phyloP scores from a whole-genome alignment of 92 coral and sea anemone species.

The Chrysogorgia sp. region DNA sequence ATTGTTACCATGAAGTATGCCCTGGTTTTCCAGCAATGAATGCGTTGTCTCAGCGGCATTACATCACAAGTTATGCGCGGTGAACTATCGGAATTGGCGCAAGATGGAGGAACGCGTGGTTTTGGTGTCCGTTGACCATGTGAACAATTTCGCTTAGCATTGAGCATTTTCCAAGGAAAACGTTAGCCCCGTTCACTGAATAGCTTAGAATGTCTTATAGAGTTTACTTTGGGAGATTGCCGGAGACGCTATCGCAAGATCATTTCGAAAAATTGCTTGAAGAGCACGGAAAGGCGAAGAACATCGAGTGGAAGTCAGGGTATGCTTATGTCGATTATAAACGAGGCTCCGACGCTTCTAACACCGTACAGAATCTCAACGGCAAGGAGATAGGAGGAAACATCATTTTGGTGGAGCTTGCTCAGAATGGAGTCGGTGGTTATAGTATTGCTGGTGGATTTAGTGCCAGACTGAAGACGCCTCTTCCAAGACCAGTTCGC shows the following conservation, averaged over 20 bases:
- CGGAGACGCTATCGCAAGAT: slow-evolving; percentile 82
- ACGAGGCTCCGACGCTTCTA: slow-evolving; percentile 83
- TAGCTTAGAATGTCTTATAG: slow-evolving; percentile 71
- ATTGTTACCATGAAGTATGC: no score
- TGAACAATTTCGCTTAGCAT: neutral
- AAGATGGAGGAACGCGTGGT: slow-evolving; percentile 42
- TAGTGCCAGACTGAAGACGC: slow-evolving; percentile 74
- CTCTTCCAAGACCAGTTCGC: slow-evolving; percentile 85
- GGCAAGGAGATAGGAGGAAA: slow-evolving; percentile 81
- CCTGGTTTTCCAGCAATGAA: no score
- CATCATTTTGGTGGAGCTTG: slow-evolving; percentile 90
- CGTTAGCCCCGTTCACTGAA: neutral
- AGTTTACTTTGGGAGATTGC: slow-evolving; percentile 90
- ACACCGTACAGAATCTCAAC: slow-evolving; percentile 85
- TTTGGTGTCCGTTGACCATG: neutral
- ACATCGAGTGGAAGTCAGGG: slow-evolving; percentile 91
- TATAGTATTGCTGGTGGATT: slow-evolving; percentile 89
- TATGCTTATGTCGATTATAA: slow-evolving; percentile 94
- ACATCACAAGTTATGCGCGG: slow-evolving; percentile 16
- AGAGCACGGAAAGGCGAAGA: slow-evolving; percentile 85
- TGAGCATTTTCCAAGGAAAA: neutral
- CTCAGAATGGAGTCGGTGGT: slow-evolving; percentile 91
- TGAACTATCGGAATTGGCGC: slow-evolving; percentile 6
- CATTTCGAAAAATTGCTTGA: slow-evolving; percentile 79
- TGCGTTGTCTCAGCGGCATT: neutral